These are phyloP conservation scores for Centruroides vittatus DNA, from an alignment of 1,140 invertebrate genomes.

Conservation along the genomic window DNA sequence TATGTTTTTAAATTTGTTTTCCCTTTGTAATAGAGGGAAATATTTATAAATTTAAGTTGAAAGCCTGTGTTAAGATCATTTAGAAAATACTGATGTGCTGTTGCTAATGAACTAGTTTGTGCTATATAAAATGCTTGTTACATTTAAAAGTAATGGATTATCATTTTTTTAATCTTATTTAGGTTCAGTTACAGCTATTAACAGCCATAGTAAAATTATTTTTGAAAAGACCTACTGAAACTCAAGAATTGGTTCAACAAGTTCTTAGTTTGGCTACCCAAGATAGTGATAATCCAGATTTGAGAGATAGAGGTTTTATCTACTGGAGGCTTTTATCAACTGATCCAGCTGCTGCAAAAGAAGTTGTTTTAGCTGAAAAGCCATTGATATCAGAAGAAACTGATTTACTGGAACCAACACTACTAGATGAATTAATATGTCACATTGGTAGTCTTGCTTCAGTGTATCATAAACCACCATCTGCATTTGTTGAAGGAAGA, in stretches of 20 bases:
- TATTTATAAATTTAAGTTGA: no score
- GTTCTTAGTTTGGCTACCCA: conserved; percentile 86
- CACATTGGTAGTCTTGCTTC: conserved; percentile 97
- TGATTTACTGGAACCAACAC: conserved; percentile 91
- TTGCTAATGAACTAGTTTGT: no score
- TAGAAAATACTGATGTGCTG: no score
- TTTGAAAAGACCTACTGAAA: conserved; percentile 92
- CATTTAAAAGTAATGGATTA: no score
- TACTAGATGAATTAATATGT: conserved; percentile 96
- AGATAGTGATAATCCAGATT: conserved; percentile 98
- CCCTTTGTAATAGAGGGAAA: no score
- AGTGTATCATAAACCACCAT: conserved; percentile 98
- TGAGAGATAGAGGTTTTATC: conserved; percentile 97
- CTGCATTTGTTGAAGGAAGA: conserved; percentile 88
- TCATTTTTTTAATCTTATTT: conserved; percentile 12
- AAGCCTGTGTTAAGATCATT: no score
- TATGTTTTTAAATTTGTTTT: no score
- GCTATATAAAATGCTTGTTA: no score
- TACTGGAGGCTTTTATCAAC: conserved; percentile 98
- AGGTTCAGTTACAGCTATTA: conserved; percentile 86
- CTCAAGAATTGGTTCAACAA: conserved; percentile 91
- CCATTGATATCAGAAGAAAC: conserved; percentile 99
- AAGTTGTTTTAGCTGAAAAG: conserved; percentile 98
- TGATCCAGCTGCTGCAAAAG: conserved; percentile 95
- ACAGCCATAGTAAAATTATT: conserved; percentile 99